Evolutionary conservation across 1,140 invertebrate species (phyloP), one percentile per base, ranked within the genome.

Genomic region (Drosophila saltans): DNA sequence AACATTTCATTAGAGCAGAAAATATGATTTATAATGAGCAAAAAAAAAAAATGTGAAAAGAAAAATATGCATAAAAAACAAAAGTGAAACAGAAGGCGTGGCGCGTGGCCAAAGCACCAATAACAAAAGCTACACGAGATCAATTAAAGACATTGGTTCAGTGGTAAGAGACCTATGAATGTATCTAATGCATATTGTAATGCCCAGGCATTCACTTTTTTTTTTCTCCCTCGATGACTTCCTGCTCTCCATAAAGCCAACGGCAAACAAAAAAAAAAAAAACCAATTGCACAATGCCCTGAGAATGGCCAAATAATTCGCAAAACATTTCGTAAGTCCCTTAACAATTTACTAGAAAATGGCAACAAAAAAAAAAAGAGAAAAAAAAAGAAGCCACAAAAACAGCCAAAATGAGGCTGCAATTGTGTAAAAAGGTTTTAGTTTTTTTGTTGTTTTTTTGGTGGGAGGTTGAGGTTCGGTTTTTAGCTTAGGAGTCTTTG

Each of bases 1-100:
- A 72, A 61, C 72, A 70, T 78, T 80, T 80, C 78, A 80, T 80
- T 80, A 80, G 75, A 78, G 75, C 78, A 78, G 78, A 78, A 78
- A 80, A 80, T 78, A 65, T 80, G 75, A 71, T 74, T 75, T 55
- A 63, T 75, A 78, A 80, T 80, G 72, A 71, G 66, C 64, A 67
- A 57, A 16, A 52, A 74, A 45, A 48, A 74, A 16, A 16, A 16
- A 16, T 16, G 16, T 16, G 67, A 74, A 70, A 65, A 74, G 70
- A 74, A 60, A 33, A 69, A 69, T 40, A 33, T 66, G 66, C 60
- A 57, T 43, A 59, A 69, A 69, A 69, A 74, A 45, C 16, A 58
- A 75, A 70, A 72, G 33, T 56, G 75, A 79, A 73, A 69, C 58
- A 78, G 61, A 69, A 77, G 78, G 77, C 74, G 77, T 77, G 74